Percentiles rank a stretch among this genome's conserved stretches.
Conservation (phyloP, 1,140 invertebrate species). For the Danaus melanippus region DNA sequence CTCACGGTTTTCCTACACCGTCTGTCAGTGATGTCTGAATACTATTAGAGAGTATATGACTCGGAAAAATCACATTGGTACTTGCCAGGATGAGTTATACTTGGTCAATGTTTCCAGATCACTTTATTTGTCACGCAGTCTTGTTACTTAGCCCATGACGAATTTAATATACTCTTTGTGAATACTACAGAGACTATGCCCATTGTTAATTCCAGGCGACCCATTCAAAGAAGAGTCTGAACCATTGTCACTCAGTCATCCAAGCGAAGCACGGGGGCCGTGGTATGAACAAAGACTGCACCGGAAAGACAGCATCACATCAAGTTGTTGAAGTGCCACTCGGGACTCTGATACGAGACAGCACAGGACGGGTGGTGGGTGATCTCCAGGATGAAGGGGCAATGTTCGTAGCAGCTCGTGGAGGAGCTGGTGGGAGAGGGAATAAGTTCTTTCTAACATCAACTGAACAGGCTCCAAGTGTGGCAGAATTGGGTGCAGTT, state of each 20-base stretch:
- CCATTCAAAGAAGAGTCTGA: conserved; percentile 81
- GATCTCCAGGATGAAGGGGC: conserved; percentile 72
- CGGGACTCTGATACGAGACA: conserved; percentile 87
- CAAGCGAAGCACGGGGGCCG: conserved; percentile 79
- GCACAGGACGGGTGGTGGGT: conserved; percentile 65
- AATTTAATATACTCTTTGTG: no score
- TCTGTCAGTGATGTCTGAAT: no score
- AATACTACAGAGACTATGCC: no score
- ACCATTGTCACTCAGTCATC: conserved; percentile 74
- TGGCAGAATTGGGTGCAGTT: conserved; percentile 89
- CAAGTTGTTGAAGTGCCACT: conserved; percentile 85
- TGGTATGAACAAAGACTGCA: conserved; percentile 84
- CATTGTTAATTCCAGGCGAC: conserved; percentile 43
- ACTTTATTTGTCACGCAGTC: no score
- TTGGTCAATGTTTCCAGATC: no score
- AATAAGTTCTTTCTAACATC: conserved; percentile 93
- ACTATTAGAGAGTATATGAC: no score
- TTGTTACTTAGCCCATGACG: no score
- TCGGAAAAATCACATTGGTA: no score
- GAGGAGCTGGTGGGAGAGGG: conserved; percentile 95
- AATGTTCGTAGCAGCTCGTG: conserved; percentile 94
- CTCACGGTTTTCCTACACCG: no score
- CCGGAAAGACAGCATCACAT: conserved; percentile 90
- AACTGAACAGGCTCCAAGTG: conserved; percentile 84
- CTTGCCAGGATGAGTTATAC: no score